Evolutionary conservation across 2,113 vertebrate species (phyloP).

Genomic region (Symphodus melops): DNA sequence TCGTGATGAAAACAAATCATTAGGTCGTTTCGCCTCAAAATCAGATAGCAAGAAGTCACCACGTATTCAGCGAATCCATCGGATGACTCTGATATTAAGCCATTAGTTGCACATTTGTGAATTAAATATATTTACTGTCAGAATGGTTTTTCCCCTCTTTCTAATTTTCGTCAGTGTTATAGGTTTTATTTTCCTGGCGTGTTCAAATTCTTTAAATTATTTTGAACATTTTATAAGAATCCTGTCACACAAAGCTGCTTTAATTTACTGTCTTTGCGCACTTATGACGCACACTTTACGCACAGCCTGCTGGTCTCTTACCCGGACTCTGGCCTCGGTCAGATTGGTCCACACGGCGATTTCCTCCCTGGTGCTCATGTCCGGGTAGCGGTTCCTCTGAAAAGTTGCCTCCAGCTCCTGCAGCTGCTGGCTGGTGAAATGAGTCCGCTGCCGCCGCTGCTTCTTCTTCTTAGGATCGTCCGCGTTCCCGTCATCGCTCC

Average conservation of each 20-base stretch:
- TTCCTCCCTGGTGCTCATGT: conserved; percentile 99
- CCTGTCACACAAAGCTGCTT: background rate
- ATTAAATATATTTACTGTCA: no score
- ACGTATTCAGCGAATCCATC: background rate
- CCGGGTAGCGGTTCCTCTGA: conserved; percentile 97
- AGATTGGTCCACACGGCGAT: conserved; percentile 99
- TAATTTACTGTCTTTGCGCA: conserved; percentile 5
- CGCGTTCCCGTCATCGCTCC: conserved; percentile 87
- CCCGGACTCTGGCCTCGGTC: conserved; percentile 96
- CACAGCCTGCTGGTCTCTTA: conserved; percentile 75
- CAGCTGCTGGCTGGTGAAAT: conserved; percentile 98
- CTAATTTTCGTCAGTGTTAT: no score
- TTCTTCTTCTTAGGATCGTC: conserved; percentile 98
- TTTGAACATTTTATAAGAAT: background rate
- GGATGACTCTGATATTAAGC: background rate
- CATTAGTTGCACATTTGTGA: background rate
- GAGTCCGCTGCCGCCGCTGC: conserved; percentile 94
- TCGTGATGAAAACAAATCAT: background rate
- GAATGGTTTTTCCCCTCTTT: no score
- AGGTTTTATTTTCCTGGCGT: no score
- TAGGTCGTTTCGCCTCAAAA: background rate
- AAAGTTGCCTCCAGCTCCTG: conserved; percentile 98
- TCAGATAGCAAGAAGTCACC: background rate
- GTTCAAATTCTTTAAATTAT: background rate
- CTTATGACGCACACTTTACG: conserved; percentile 30